A percentile compares a stretch with the other conserved stretches of the same genome.
phyloP scores from a whole-genome alignment of 2,888 invertebrate genomes.

The Noctua janthe region DNA sequence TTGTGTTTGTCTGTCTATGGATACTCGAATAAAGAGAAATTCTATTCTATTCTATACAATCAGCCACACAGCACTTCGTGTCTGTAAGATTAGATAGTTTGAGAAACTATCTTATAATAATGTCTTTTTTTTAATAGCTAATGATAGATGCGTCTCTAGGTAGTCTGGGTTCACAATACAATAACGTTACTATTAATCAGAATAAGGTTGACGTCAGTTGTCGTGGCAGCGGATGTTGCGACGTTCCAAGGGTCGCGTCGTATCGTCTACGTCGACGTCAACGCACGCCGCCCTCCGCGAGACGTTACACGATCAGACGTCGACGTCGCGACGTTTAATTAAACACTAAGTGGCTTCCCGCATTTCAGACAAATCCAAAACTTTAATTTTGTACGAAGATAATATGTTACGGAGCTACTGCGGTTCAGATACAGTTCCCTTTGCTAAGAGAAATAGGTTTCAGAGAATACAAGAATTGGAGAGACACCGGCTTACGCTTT shows the following conservation, averaged over 20 bases:
- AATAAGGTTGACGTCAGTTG: slow-evolving; percentile 61
- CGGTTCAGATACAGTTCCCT: slow-evolving; percentile 25
- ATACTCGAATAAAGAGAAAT: no score
- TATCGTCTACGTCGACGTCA: slow-evolving; percentile 56
- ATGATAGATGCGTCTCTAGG: background rate
- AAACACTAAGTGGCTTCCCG: slow-evolving; percentile 70
- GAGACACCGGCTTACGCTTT: background rate
- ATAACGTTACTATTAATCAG: slow-evolving; percentile 26
- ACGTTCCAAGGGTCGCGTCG: slow-evolving; percentile 53
- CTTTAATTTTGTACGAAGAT: slow-evolving; percentile 59
- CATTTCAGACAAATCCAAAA: slow-evolving; percentile 63
- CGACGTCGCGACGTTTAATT: slow-evolving; percentile 72
- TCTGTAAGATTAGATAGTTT: background rate
- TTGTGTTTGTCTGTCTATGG: no score
- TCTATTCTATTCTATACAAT: background rate
- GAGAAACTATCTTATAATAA: no score
- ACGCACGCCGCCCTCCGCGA: slow-evolving; percentile 60
- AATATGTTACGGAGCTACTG: slow-evolving; percentile 48
- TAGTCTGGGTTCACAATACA: slow-evolving; percentile 2
- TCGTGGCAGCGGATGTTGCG: slow-evolving; percentile 50
- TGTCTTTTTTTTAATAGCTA: no score
- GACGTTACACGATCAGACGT: slow-evolving; percentile 55
- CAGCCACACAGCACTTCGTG: background rate
- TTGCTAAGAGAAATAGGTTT: background rate
- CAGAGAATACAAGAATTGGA: background rate